Conservation (phyloP, 2,888 invertebrate genomes). For the Caenorhabditis afra region DNA sequence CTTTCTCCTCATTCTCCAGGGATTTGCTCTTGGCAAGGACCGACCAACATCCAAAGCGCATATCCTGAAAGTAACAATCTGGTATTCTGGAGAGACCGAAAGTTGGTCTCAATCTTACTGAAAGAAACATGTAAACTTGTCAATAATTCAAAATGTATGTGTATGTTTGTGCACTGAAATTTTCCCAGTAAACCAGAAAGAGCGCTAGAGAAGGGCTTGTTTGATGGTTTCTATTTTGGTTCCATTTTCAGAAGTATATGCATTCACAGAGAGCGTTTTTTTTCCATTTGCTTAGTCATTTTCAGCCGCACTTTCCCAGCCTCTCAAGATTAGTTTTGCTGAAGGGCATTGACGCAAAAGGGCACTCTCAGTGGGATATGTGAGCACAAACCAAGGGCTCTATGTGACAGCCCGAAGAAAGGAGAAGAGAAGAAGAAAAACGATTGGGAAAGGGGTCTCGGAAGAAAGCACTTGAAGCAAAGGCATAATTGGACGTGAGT, state of each 20-base stretch:
- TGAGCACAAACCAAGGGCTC: conserved; percentile 36
- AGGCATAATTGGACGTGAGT: too few species aligned
- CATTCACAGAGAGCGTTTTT: background rate
- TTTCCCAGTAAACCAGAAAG: background rate
- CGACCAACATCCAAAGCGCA: background rate
- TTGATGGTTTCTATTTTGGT: too few species aligned
- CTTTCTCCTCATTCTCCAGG: background rate
- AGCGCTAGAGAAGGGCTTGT: background rate
- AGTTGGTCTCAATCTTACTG: conserved; percentile 11
- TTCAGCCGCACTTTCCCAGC: conserved; percentile 17
- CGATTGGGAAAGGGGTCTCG: background rate
- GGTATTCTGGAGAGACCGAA: conserved; percentile 9
- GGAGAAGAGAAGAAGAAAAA: too few species aligned
- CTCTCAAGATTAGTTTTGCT: conserved; percentile 28
- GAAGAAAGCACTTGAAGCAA: too few species aligned
- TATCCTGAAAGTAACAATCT: background rate
- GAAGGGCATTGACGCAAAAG: conserved; percentile 46
- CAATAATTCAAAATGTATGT: conserved; percentile 28
- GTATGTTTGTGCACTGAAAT: background rate
- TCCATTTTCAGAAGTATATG: conserved; percentile 19
- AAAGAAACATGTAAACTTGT: conserved; percentile 6
- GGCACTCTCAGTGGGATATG: conserved; percentile 14
- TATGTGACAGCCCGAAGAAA: background rate
- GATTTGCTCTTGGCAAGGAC: background rate
- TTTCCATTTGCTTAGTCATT: background rate